Evolutionary conservation across 2,113 vertebrate species (phyloP).

Genomic region (Orthonyx spaldingii): DNA sequence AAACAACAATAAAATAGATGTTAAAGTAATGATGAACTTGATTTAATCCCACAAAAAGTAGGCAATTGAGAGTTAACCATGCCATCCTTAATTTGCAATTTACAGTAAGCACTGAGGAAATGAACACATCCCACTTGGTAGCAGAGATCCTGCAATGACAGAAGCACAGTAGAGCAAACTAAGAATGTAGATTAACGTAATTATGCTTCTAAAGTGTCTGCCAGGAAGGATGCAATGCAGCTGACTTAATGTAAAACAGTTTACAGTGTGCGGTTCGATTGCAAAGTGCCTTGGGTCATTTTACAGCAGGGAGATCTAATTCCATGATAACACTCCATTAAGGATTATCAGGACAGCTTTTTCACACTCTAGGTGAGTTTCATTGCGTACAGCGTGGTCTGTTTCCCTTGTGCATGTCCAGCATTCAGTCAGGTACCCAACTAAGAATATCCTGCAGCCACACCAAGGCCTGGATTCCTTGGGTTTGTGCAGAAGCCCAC

Average conservation of each 20-base stretch:
- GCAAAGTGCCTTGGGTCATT: background rate
- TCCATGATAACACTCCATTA: background rate
- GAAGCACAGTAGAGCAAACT: background rate
- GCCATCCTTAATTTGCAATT: background rate
- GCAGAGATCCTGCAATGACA: background rate
- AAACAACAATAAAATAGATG: background rate
- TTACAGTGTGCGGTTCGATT: background rate
- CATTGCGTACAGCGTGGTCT: background rate
- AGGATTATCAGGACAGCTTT: background rate
- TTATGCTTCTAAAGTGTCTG: conserved; percentile 5
- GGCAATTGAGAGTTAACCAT: background rate
- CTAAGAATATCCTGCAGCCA: background rate
- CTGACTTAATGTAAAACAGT: background rate
- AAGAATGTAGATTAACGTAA: background rate
- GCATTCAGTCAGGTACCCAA: background rate
- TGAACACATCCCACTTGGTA: background rate
- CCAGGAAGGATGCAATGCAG: background rate
- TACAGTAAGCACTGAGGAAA: background rate
- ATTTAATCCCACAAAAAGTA: background rate
- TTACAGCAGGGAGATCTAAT: background rate
- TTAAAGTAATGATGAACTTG: background rate
- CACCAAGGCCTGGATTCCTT: background rate
- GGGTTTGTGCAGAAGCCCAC: background rate
- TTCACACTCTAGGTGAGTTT: background rate
- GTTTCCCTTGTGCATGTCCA: background rate